phyloP scores from a whole-genome alignment of 1,140 invertebrate genomes.

The Microplitis demolitor region DNA sequence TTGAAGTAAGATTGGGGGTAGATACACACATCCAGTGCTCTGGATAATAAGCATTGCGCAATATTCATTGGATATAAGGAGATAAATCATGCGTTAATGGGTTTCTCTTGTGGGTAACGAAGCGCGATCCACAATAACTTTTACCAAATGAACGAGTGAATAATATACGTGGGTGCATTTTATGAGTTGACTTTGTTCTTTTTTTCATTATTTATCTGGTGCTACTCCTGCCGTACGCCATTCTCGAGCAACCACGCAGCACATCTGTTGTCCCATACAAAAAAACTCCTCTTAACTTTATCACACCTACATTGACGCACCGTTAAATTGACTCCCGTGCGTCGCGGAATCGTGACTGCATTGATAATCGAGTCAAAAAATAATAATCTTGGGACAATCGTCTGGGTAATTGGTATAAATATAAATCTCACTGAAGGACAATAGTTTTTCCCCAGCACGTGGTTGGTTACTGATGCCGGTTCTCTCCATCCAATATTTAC shows the following conservation, averaged over 20 bases:
- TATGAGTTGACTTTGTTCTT: slow-evolving; percentile 27
- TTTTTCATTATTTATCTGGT: too few relatives aligned
- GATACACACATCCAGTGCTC: neutral
- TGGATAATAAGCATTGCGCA: slow-evolving; percentile 29
- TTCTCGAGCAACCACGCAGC: neutral
- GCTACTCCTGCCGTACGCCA: neutral
- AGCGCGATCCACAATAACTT: neutral
- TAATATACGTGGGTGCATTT: slow-evolving; percentile 33
- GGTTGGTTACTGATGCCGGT: too few relatives aligned
- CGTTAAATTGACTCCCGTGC: neutral
- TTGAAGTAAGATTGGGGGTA: too few relatives aligned
- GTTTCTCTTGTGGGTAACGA: slow-evolving; percentile 27
- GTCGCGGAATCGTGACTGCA: neutral
- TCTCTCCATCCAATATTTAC: slow-evolving; percentile 41
- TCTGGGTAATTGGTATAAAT: slow-evolving; percentile 41
- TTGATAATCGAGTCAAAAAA: neutral
- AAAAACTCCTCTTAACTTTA: neutral
- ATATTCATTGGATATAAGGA: slow-evolving; percentile 32
- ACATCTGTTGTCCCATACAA: slow-evolving; percentile 15
- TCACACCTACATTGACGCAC: neutral
- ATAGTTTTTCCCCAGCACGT: slow-evolving; percentile 45
- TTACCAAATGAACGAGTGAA: neutral
- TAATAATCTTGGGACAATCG: neutral
- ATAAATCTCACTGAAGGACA: slow-evolving; percentile 56
- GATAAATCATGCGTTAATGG: slow-evolving; percentile 36